Conservation (phyloP, 2,888 invertebrate genomes). For the Shargacucullia verbasci region DNA sequence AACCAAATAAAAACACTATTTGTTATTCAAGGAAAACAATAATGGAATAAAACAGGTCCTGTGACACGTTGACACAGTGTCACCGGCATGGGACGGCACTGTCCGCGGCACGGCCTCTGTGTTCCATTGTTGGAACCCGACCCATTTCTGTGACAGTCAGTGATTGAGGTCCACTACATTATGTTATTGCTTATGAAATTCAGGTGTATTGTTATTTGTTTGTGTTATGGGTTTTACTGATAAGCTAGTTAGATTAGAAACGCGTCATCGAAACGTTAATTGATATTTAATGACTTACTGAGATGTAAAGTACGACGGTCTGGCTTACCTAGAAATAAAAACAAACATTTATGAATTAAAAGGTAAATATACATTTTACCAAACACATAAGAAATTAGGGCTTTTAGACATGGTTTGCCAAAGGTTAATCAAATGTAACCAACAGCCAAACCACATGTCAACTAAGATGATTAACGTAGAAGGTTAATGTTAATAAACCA, state of each 20-base stretch:
- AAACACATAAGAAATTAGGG: no score
- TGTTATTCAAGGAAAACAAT: slow-evolving; percentile 22
- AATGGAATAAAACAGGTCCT: slow-evolving; percentile 34
- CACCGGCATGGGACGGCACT: slow-evolving; percentile 29
- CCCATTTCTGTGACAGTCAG: slow-evolving; percentile 54
- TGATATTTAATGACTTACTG: slow-evolving; percentile 35
- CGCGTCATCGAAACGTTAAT: not conserved
- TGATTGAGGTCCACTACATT: slow-evolving; percentile 38
- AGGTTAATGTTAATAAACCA: no score
- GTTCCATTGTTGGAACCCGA: slow-evolving; percentile 43
- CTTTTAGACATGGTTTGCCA: no score
- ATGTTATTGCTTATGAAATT: slow-evolving; percentile 26
- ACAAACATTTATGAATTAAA: slow-evolving; percentile 20
- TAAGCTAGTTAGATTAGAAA: no score
- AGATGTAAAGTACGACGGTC: slow-evolving; percentile 2
- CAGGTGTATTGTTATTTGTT: slow-evolving; percentile 3
- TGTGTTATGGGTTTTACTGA: no score
- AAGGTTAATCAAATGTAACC: not conserved
- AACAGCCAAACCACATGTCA: no score
- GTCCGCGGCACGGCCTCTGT: slow-evolving; percentile 39
- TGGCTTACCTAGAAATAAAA: slow-evolving; percentile 46
- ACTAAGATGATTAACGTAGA: no score
- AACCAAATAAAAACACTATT: not conserved
- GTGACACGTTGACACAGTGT: slow-evolving; percentile 42
- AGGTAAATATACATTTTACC: not conserved